Base-by-base conservation (phyloP, 1,140 invertebrate genomes). In the Drosophila rufa region DNA sequence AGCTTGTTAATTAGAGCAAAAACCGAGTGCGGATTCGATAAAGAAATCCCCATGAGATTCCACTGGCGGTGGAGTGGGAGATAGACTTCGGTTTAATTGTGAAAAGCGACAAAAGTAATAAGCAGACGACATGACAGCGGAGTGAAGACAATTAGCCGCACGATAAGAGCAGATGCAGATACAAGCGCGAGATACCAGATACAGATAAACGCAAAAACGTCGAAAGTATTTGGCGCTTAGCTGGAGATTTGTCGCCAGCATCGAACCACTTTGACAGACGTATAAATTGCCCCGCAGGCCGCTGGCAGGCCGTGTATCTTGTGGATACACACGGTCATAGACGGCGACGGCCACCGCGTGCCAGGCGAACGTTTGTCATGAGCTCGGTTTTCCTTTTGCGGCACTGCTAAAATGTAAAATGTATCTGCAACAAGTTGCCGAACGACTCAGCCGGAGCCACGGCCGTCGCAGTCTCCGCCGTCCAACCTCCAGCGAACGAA, bases 361-460 rank as follows among this genome's bases (percentile, higher is more conserved):
- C 85, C 66, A 81, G 69, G 55, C 74, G 81, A 89, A 80, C 85
- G 85, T 89, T 89, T 89, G 78, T 89, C 84, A 89, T 77, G 81
- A 60, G 74, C 60, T 87, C 83, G 80, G 68, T 84, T 87, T 87
- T 87, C 84, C 84, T 87, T 89, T 90, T 84, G 84, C 59, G 84
- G 84, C 84, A 80, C 71, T 38, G 55, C 14, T 56, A 25, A 56
- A 40, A 56, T 56, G 36, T 56, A 65, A 87, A 83, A 87, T 89
- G 84, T 87, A 89, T 87, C 84, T 80, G 84, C 85, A 90, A 91
- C 85, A 85, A 90, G 85, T 91, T 85, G 85, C 85, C 79, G 75
- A 85, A 60, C 81, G 57, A 69, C 36, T 55, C 51, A 56, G 38
- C 15, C 47, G 15, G 30, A 42, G 66, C 25, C 43, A 30, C 36